These are phyloP conservation scores for Lasiommata megera DNA, from an alignment of 2,888 invertebrate species.

Conservation along the genomic window DNA sequence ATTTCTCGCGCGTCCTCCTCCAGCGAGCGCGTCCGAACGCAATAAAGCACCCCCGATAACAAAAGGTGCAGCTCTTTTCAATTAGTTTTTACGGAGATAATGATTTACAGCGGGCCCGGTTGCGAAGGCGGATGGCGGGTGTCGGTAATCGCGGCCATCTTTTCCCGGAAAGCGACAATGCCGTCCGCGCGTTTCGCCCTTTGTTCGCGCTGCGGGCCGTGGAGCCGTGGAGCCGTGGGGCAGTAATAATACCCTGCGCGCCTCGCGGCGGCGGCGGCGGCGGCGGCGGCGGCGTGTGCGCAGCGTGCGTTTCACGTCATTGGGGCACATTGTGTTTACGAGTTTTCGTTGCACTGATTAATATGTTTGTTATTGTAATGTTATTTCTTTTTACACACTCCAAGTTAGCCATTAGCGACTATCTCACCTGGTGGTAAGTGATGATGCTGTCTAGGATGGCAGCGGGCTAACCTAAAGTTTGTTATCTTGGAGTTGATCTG, in stretches of 20 bases:
- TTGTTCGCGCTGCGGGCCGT: constrained; percentile 21
- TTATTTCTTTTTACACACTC: too few relatives aligned
- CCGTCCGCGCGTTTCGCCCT: constrained; percentile 47
- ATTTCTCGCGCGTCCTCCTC: constrained; percentile 26
- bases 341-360: constrained; percentile 20
- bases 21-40: constrained; percentile 34
- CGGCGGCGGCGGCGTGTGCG: constrained; percentile 22
- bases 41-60: constrained; percentile 51
- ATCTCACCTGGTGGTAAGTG: too few relatives aligned
- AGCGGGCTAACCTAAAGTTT: too few relatives aligned
- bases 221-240: constrained; percentile 19
- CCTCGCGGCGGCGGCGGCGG: too few relatives aligned
- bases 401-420: too few relatives aligned
- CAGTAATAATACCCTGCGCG: constrained; percentile 32
- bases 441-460: too few relatives aligned
- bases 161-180: constrained; percentile 68
- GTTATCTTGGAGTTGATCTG: too few relatives aligned
- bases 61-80: constrained; percentile 63
- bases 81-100: constrained; percentile 73
- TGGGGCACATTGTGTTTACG: constrained; percentile 14
- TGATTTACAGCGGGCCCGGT: constrained; percentile 56
- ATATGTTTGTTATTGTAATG: constrained; percentile 5
- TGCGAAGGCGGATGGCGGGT: constrained; percentile 39
- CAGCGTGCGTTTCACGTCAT: constrained; percentile 14
- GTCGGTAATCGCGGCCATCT: constrained; percentile 53